phyloP scores from a whole-genome alignment of 1,140 invertebrate genomes.

The Rhopalosiphum maidis region DNA sequence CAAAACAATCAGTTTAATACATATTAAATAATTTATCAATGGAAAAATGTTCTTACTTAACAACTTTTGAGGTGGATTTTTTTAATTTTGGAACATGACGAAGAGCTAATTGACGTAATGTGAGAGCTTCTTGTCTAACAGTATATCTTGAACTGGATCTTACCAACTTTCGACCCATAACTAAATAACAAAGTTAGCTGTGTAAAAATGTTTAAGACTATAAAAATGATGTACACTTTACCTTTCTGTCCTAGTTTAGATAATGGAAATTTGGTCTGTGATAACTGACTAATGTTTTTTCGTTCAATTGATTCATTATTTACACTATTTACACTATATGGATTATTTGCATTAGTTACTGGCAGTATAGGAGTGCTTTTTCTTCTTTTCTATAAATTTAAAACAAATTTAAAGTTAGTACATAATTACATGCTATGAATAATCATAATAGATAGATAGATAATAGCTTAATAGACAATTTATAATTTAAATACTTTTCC shows the following conservation, averaged over 20 bases:
- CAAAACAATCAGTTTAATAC: neutral
- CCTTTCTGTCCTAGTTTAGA: constrained; percentile 47
- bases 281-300: constrained; percentile 17
- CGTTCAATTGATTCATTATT: constrained; percentile 28
- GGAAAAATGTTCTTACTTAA: constrained; percentile 26
- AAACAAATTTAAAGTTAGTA: constrained; percentile 2
- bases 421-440: neutral
- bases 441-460: neutral
- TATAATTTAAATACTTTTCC: constrained; percentile 41
- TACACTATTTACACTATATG: neutral
- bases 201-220: too few relatives aligned
- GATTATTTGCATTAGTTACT: neutral
- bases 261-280: neutral
- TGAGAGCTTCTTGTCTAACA: constrained; percentile 48
- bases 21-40: neutral
- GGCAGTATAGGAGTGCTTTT: constrained; percentile 36
- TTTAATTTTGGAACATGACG: constrained; percentile 44
- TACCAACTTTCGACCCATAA: constrained; percentile 43
- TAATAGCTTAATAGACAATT: neutral
- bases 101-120: constrained; percentile 39
- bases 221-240: neutral
- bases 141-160: constrained; percentile 46
- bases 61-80: constrained; percentile 4
- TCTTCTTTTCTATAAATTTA: constrained; percentile 42
- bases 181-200: neutral